phyloP scores from a whole-genome alignment of 1,140 invertebrate genomes.

The Nymphalis io region DNA sequence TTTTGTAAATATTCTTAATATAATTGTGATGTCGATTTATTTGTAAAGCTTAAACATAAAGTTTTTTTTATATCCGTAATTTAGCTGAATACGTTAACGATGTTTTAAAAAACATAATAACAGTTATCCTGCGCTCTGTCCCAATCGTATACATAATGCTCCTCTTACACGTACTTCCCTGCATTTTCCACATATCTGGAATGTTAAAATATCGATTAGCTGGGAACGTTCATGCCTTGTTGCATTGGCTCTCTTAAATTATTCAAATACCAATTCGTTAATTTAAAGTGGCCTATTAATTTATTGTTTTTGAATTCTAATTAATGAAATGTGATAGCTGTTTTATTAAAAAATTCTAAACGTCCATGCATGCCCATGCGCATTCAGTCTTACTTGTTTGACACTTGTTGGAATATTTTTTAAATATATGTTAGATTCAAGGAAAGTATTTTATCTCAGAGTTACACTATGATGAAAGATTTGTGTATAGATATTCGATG shows the following conservation, averaged over 20 bases:
- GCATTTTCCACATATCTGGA: constrained; percentile 40
- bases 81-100: too few species aligned
- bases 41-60: too few species aligned
- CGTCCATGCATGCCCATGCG: background rate
- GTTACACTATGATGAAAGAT: background rate
- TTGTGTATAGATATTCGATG: background rate
- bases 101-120: too few species aligned
- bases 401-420: constrained; percentile 15
- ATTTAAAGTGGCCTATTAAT: constrained; percentile 45
- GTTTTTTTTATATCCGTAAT: too few species aligned
- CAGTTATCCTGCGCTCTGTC: too few species aligned
- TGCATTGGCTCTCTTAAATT: constrained; percentile 30
- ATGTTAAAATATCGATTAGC: constrained; percentile 33
- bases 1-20: too few species aligned
- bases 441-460: background rate
- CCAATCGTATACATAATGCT: too few species aligned
- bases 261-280: constrained; percentile 44
- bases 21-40: too few species aligned
- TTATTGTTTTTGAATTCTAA: constrained; percentile 50
- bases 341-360: constrained; percentile 31
- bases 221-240: constrained; percentile 30
- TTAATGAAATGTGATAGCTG: constrained; percentile 33
- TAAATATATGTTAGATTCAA: background rate
- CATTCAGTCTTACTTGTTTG: background rate
- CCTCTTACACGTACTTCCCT: constrained; percentile 8